These are phyloP conservation scores for Brachystomella parvula DNA, from an alignment of 1,140 invertebrate species.

Conservation along the genomic window DNA sequence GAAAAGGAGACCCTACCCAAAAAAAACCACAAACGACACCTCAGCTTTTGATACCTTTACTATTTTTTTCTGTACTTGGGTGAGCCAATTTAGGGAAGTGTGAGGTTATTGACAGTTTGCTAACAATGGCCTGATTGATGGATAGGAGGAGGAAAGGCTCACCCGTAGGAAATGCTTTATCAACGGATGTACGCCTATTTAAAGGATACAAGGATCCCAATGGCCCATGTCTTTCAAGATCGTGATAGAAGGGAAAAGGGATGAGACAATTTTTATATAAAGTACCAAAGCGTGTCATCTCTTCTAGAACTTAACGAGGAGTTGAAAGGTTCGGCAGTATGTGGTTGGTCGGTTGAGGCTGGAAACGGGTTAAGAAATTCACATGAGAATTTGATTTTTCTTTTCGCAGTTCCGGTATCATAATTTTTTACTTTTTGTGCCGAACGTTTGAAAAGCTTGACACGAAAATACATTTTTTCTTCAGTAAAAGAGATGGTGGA, in stretches of 20 bases:
- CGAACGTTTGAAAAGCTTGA: not conserved
- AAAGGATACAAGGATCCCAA: not conserved
- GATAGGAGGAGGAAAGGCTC: not conserved
- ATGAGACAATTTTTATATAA: not conserved
- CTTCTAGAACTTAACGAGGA: not conserved
- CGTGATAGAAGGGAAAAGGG: too few relatives aligned
- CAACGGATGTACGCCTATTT: slow-evolving; percentile 4
- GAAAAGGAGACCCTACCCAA: not conserved
- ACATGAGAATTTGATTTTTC: too few relatives aligned
- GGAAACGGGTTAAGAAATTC: not conserved
- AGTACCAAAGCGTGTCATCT: not conserved
- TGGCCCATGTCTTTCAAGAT: not conserved
- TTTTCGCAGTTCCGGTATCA: too few relatives aligned
- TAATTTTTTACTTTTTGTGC: not conserved
- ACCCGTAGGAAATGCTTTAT: slow-evolving; percentile 6
- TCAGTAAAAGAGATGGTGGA: not conserved
- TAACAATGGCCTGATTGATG: slow-evolving; percentile 9
- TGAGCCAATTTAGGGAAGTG: not conserved
- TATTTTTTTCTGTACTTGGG: not conserved
- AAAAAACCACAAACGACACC: not conserved
- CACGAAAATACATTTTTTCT: not conserved
- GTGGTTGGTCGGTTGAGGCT: not conserved
- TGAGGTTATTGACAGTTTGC: slow-evolving; percentile 8
- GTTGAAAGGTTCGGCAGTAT: not conserved
- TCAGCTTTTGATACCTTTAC: not conserved